These are phyloP conservation scores for Strigamia transsilvanica DNA, from an alignment of 2,888 invertebrate genomes.

Conservation along the genomic window DNA sequence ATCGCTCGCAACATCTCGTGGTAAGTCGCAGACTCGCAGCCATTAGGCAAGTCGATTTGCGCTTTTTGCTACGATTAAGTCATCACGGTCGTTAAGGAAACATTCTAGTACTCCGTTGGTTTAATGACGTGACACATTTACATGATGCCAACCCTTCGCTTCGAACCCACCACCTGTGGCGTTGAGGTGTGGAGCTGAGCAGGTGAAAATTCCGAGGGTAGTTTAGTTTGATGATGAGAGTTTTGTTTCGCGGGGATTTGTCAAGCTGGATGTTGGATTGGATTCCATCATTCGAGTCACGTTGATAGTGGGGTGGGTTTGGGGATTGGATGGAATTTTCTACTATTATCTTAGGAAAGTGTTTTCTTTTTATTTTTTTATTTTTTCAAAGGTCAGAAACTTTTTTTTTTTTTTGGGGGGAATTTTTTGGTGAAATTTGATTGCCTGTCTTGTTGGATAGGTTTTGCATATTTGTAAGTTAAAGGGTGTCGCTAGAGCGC, in stretches of 20 bases:
- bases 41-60: neutral
- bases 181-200: neutral
- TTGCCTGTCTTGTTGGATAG: no score
- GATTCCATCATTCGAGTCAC: conserved; percentile 7
- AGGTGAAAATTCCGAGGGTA: no score
- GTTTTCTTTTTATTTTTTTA: neutral
- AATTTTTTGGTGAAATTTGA: no score
- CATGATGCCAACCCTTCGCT: neutral
- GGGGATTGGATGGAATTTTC: no score
- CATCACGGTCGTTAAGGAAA: neutral
- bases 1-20: neutral
- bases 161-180: neutral
- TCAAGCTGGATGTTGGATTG: no score
- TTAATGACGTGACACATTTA: neutral
- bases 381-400: neutral
- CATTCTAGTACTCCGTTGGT: neutral
- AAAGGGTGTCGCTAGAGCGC: neutral
- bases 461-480: neutral
- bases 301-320: no score
- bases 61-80: neutral
- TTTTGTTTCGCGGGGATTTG: no score
- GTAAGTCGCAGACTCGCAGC: neutral
- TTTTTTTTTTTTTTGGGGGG: no score
- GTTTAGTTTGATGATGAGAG: no score
- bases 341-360: no score